A percentile compares a stretch with the other conserved stretches of the same genome.
These are phyloP conservation scores for Macropis europaea DNA, from an alignment of 2,888 invertebrate genomes.

Conservation along the genomic window DNA sequence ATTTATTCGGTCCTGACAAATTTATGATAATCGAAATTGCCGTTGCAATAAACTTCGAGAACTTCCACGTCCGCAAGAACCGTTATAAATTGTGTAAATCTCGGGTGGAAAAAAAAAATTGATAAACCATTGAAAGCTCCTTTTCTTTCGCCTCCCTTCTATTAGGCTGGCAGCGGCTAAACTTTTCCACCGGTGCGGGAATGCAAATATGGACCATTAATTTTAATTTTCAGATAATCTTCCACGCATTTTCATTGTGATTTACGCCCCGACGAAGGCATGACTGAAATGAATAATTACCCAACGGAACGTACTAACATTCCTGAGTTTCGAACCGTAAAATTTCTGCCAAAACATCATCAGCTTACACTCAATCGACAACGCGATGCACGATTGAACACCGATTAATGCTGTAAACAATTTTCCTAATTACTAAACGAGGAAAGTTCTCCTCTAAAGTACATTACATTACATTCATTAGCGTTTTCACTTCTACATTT, in stretches of 20 bases:
- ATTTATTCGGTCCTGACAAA: neutral
- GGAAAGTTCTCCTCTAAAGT: too few species aligned
- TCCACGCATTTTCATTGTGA: constrained; percentile 30
- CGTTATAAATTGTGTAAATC: neutral
- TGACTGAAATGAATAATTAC: constrained; percentile 26
- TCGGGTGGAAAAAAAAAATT: constrained; percentile 6
- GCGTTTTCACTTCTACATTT: too few species aligned
- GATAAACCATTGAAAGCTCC: constrained; percentile 36
- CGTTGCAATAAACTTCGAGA: neutral
- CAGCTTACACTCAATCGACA: too few species aligned
- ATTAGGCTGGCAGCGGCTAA: neutral
- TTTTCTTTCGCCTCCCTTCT: neutral
- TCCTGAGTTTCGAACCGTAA: neutral
- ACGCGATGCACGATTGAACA: too few species aligned
- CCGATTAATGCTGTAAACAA: too few species aligned
- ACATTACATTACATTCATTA: too few species aligned
- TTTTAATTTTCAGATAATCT: constrained; percentile 43
- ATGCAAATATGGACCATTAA: constrained; percentile 31
- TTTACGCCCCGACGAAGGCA: constrained; percentile 12
- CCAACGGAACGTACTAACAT: neutral
- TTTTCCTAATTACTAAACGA: too few species aligned
- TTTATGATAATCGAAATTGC: neutral
- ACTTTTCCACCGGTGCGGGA: constrained; percentile 3
- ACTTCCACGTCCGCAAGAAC: neutral
- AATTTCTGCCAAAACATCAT: too few species aligned